Base-by-base conservation (phyloP, 2,888 invertebrate genomes). In the Mesopsocus fuscifrons region DNA sequence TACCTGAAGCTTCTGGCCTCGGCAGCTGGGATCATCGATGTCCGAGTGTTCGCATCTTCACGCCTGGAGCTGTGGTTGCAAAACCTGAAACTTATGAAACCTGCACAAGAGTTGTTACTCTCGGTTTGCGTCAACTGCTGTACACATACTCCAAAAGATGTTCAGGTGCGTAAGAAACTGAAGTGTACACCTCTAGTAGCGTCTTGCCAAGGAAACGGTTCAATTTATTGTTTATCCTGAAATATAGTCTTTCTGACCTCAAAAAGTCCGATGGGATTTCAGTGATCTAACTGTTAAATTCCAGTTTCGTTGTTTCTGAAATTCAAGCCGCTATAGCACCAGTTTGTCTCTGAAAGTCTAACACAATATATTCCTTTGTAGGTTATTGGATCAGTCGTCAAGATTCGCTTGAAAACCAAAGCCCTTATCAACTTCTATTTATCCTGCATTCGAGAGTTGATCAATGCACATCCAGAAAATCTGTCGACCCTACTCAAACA, bases 51-150 rank as follows among this genome's bases (percentile, higher is more conserved):
- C 42, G 77, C 82, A 0, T 77, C 81, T 1, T 74, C 79, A 1
- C 75, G 84, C 1, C 67, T 95, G 16, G 95, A 95, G 59, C 74
- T 81, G 52, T 95, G 94, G 94, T 67, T 95, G 45, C 91, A 92
- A 59, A 94, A 94, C 58, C 91, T 92, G 47, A 97, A 95, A 68
- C 64, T 92, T 43, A 83, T 85, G 67, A 77, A 87, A 53, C 76
- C 82, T 17, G 91, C 91, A 0, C 91, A 92, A 59, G 95, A 95
- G 61, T 61, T 97, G 43, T 64, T 97, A 20, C 80, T 91, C 43
- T 79, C 84, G 53, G 73, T 95, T 50, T 94, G 92, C 59, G 76
- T 80, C 52, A 97, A 97, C 64, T 87, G 89, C 51, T 80, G 78
- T 15, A 69, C 72, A 41, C 69, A 72, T 43, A 71, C 71, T 16